A percentile compares a stretch with the other conserved stretches of the same genome.
phyloP scores from a whole-genome alignment of 2,113 vertebrate species.

The Mystacornis crossleyi region DNA sequence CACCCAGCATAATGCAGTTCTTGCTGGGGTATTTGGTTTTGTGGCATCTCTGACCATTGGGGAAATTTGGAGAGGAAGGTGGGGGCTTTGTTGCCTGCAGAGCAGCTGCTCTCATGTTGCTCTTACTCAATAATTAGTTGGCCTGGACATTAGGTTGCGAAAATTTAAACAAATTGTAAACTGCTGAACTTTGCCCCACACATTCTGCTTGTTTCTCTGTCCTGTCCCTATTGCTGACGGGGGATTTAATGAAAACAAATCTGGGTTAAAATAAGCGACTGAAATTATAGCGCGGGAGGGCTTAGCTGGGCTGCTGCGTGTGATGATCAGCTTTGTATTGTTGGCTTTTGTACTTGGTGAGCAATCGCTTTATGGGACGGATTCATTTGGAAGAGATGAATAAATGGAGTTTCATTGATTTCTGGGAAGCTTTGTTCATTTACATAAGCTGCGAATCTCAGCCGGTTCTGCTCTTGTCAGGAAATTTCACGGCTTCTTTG shows the following conservation, averaged over 20 bases:
- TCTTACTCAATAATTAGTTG: constrained; percentile 31
- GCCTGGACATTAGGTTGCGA: background rate
- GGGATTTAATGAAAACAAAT: background rate
- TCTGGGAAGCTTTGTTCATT: background rate
- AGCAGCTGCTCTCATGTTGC: background rate
- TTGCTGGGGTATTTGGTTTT: background rate
- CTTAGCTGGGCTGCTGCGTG: background rate
- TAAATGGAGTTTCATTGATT: background rate
- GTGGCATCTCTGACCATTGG: background rate
- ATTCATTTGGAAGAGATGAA: background rate
- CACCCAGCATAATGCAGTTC: background rate
- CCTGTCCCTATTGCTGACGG: background rate
- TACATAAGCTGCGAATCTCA: background rate
- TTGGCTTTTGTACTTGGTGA: background rate
- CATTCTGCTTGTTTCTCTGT: background rate
- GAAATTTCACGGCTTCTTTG: constrained; percentile 9
- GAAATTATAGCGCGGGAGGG: background rate
- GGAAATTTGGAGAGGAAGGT: background rate
- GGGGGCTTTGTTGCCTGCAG: background rate
- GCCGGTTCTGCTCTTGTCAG: background rate
- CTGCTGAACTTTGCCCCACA: background rate
- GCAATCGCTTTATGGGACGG: background rate
- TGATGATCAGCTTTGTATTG: constrained; percentile 6
- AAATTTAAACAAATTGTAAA: constrained; percentile 19
- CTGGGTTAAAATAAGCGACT: background rate